Base-by-base conservation (phyloP, 2,888 invertebrate genomes). In the Clepsis dumicolana region DNA sequence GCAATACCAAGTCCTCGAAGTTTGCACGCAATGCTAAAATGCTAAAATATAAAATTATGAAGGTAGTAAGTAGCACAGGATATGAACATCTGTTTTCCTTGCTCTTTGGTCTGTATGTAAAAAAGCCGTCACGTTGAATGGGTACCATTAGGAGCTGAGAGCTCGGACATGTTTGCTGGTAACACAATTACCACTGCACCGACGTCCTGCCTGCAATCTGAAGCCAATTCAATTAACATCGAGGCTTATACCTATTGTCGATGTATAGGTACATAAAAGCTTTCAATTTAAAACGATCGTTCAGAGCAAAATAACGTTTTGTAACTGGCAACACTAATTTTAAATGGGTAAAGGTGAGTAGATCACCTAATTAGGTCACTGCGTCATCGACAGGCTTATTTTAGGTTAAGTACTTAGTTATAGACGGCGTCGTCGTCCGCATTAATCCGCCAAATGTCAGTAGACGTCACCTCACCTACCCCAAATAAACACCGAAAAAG, bases 191-290 rank as follows among this genome's bases (percentile, higher is more conserved):
- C 87, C 77, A 77, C 78, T 76, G 82, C 82, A 79, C 82, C 78
- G 85, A 72, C 80, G 79, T 85, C 85, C 87, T 85, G 90, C 89
- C 86, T 85, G 91, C 90, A 90, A 91, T 92, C 91, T 87, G 90
- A 86, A 86, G 85, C 87, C 86, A 85, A 91, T 91, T 91, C 87
- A 90, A 91, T 91, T 90, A 91, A 85, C 90, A 89, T 87, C 86
- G 87, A 85, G 88, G 80, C 87, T 83, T 80, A n/a, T n/a, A 77
- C 74, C 77, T 80, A 85, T 85, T 87, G 83, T 84, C 74, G 82
- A 74, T 64, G 25, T 64, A 59, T 59, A 64, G 59, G 63, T 53
- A 59, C 41, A 44, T 52, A 59, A 25, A 53, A 63, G 41, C 63
- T 27, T 25, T 52, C 41, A 18, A 29, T 59, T 44, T 59, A 29